Conservation (phyloP, 2,888 invertebrate genomes). For the Drosophila quinaria region DNA sequence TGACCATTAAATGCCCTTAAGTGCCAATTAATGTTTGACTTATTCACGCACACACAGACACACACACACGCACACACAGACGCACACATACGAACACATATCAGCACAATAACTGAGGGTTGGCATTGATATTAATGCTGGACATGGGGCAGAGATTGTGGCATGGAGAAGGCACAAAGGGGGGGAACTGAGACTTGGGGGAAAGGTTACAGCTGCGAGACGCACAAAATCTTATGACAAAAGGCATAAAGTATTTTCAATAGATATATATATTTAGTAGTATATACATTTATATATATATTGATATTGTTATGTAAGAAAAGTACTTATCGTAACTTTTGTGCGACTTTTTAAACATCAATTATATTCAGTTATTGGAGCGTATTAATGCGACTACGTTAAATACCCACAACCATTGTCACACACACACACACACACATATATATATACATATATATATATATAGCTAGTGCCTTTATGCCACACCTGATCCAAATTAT, state of each 20-base stretch:
- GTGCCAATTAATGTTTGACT: slow-evolving; percentile 78
- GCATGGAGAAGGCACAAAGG: not conserved
- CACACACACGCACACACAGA: slow-evolving; percentile 12
- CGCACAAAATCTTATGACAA: slow-evolving; percentile 68
- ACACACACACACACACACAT: slow-evolving; percentile 5
- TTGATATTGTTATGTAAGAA: slow-evolving; percentile 15
- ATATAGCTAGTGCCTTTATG: slow-evolving; percentile 14
- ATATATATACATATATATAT: not conserved
- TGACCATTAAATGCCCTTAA: slow-evolving; percentile 74
- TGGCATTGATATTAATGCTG: slow-evolving; percentile 32
- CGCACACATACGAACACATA: slow-evolving; percentile 6
- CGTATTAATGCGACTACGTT: slow-evolving; percentile 68
- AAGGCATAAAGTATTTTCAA: slow-evolving; percentile 57
- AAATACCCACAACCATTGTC: slow-evolving; percentile 29
- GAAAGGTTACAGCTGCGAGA: slow-evolving; percentile 71
- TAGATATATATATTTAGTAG: slow-evolving; percentile 33
- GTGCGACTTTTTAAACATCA: slow-evolving; percentile 69
- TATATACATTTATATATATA: slow-evolving; percentile 22
- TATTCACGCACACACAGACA: slow-evolving; percentile 41
- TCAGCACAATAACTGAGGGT: slow-evolving; percentile 31
- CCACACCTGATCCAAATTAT: slow-evolving; percentile 49
- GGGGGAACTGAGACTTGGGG: slow-evolving; percentile 19
- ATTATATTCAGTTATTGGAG: slow-evolving; percentile 74
- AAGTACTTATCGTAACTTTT: slow-evolving; percentile 72
- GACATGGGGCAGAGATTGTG: slow-evolving; percentile 23